phyloP scores from a whole-genome alignment of 2,113 vertebrate genomes.

The Taxidea taxus region DNA sequence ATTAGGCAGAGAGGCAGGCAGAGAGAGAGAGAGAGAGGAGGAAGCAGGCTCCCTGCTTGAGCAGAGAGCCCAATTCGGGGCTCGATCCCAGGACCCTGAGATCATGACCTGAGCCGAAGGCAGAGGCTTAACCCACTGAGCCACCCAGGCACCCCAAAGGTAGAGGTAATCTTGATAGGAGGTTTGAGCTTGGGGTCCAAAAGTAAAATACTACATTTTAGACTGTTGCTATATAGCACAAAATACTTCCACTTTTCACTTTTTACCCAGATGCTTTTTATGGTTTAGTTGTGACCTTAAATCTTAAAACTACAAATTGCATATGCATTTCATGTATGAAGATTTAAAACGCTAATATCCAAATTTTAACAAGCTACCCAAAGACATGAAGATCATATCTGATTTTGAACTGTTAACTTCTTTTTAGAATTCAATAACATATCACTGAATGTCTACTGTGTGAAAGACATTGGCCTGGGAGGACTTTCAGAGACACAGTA shows the following conservation, averaged over 20 bases:
- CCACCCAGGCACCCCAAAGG: too few species aligned
- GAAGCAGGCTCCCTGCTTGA: too few species aligned
- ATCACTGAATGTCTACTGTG: neutral
- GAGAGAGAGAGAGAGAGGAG: too few species aligned
- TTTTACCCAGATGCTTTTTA: neutral
- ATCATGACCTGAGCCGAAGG: too few species aligned
- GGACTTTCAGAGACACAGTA: neutral
- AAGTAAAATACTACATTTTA: neutral
- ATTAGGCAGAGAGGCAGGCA: too few species aligned
- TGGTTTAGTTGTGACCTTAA: neutral
- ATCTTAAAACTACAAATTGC: neutral
- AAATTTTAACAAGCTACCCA: neutral
- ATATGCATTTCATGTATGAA: neutral
- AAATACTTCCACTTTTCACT: neutral
- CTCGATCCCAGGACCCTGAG: too few species aligned
- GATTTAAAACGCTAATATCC: neutral
- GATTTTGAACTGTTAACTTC: neutral
- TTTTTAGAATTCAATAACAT: neutral
- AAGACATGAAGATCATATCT: neutral
- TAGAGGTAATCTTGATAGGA: neutral
- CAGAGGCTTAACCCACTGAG: too few species aligned
- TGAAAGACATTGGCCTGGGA: neutral
- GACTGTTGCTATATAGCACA: neutral
- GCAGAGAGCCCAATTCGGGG: too few species aligned
- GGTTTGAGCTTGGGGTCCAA: neutral